Evolutionary conservation across 1,140 invertebrate species (phyloP).

Genomic region (Maniola jurtina): DNA sequence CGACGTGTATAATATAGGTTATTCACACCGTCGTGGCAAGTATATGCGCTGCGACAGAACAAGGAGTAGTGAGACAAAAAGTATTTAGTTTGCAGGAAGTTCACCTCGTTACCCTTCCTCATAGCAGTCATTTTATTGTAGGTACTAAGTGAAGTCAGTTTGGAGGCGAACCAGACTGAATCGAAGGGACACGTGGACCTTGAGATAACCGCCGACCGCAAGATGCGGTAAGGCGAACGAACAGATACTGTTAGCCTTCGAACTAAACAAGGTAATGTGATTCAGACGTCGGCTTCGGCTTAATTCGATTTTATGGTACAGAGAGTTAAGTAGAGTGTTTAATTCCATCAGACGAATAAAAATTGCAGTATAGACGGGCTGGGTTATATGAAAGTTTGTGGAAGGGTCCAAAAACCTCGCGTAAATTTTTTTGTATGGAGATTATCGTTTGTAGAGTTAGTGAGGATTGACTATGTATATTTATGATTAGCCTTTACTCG

Average conservation of each 20-base stretch:
- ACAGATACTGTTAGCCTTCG: slow-evolving; percentile 29
- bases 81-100: background rate
- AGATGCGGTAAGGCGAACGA: slow-evolving; percentile 16
- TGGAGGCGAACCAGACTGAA: slow-evolving; percentile 23
- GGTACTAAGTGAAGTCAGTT: slow-evolving; percentile 1
- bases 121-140: slow-evolving; percentile 22
- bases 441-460: background rate
- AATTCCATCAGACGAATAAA: background rate
- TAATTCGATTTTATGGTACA: slow-evolving; percentile 8
- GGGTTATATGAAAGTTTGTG: too few relatives aligned
- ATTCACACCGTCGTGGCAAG: background rate
- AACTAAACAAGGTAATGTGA: slow-evolving; percentile 20
- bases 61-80: background rate
- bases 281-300: slow-evolving; percentile 2
- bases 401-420: too few relatives aligned
- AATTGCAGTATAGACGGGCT: too few relatives aligned
- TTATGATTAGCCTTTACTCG: too few relatives aligned
- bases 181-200: slow-evolving; percentile 29
- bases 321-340: background rate
- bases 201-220: slow-evolving; percentile 33
- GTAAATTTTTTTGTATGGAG: too few relatives aligned
- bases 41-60: background rate
- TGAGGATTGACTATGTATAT: background rate
- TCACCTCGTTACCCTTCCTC: slow-evolving; percentile 23
- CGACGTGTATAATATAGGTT: background rate